Evolutionary conservation across 2,113 vertebrate genomes (phyloP).

Genomic region (Oxyruncus cristatus): DNA sequence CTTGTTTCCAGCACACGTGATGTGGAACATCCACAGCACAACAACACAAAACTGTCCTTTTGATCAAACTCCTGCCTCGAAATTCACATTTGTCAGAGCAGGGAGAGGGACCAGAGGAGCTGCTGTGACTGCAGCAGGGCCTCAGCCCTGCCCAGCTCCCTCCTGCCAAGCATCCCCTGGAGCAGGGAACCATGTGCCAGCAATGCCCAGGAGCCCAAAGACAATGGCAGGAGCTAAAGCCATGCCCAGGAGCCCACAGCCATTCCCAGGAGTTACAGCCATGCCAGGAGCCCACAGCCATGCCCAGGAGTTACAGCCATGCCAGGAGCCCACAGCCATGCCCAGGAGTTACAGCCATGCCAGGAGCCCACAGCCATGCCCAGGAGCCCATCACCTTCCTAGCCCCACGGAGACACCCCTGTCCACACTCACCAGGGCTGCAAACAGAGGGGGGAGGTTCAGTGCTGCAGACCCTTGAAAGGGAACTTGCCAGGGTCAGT

Average conservation of each 20-base stretch:
- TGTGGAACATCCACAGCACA: rapidly evolving
- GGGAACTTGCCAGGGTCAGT: neutral
- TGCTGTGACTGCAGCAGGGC: neutral
- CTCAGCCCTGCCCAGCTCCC: neutral
- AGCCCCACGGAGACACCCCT: neutral
- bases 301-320: too few relatives aligned
- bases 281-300: too few relatives aligned
- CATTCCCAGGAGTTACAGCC: too few relatives aligned
- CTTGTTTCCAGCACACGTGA: neutral
- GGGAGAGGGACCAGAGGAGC: neutral
- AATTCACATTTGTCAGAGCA: rapidly evolving
- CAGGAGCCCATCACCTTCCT: neutral
- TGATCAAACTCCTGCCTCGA: neutral
- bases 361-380: neutral
- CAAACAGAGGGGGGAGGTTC: neutral
- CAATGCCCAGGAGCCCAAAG: neutral
- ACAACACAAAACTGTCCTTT: neutral
- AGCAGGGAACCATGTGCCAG: too few relatives aligned
- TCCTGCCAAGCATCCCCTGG: neutral
- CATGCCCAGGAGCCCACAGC: too few relatives aligned
- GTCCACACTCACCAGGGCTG: neutral
- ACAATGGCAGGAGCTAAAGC: too few relatives aligned
- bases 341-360: neutral
- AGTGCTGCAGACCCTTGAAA: neutral
- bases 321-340: too few relatives aligned